Conservation (phyloP, 1,140 invertebrate genomes). For the Drosophila mauritiana region DNA sequence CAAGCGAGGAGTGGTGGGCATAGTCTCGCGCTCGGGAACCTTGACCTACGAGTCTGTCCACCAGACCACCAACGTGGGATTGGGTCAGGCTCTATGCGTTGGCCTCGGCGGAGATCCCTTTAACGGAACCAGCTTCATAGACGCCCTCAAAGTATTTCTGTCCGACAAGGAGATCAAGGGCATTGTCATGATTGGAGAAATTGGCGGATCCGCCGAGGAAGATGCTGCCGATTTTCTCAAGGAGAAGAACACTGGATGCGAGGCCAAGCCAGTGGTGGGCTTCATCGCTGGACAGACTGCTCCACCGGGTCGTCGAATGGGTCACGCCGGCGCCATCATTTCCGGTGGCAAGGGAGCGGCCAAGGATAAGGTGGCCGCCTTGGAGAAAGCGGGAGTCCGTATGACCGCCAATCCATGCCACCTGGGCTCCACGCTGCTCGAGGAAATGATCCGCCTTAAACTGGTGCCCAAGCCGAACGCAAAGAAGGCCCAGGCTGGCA, state of each 20-base stretch:
- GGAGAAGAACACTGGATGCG: slow-evolving; percentile 93
- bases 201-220: slow-evolving; percentile 99
- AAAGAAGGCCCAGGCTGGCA: background rate
- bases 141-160: slow-evolving; percentile 98
- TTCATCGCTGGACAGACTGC: slow-evolving; percentile 99
- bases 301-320: slow-evolving; percentile 99
- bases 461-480: slow-evolving; percentile 15
- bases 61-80: slow-evolving; percentile 95
- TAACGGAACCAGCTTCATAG: slow-evolving; percentile 99
- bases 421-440: slow-evolving; percentile 95
- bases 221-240: slow-evolving; percentile 96
- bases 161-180: slow-evolving; percentile 96
- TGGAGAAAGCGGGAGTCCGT: slow-evolving; percentile 95
- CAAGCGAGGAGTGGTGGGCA: slow-evolving; percentile 95
- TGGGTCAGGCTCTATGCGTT: slow-evolving; percentile 98
- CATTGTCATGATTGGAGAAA: slow-evolving; percentile 99
- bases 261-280: slow-evolving; percentile 98
- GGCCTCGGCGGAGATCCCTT: slow-evolving; percentile 99
- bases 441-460: slow-evolving; percentile 87
- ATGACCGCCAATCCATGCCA: slow-evolving; percentile 97
- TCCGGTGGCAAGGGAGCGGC: slow-evolving; percentile 99
- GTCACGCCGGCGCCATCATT: slow-evolving; percentile 99
- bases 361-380: slow-evolving; percentile 97
- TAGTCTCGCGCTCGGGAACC: slow-evolving; percentile 99
- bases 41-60: slow-evolving; percentile 99